Evolutionary conservation across 2,113 vertebrate species (phyloP), one percentile per base, ranked within the genome.

Genomic region (Perccottus glenii): DNA sequence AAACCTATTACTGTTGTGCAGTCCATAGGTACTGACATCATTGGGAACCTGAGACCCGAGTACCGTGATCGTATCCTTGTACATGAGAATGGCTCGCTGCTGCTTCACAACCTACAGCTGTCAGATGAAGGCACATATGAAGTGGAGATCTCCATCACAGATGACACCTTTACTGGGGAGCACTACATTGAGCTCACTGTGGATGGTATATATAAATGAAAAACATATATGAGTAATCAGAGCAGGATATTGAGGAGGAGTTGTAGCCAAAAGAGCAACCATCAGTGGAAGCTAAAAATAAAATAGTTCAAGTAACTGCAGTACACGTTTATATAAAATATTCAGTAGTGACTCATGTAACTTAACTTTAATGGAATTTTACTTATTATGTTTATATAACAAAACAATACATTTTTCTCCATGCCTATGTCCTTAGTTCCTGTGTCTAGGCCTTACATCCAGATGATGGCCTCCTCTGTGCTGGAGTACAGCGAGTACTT

Each of bases 71-170:
- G 98, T 14, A 94, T 98, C 80, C 88, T 92, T 36, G 94, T 99
- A 82, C 95, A 95, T 3, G 94, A 96, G 80, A 99, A 99, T 0
- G 97, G 97, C 44, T 97, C 96, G 0, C 84, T 99, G 75, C 92
- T 98, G 74, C 94, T 99, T 65, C 95, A 95, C 65, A 95, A 96
- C 80, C 80, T 99, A 84, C 94, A 95, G 85, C 53, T 97, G 67
- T 87, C 94, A 0, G 98, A 99, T 0, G 98, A 98, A 73, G 97
- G 98, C 0, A 92, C 90, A 1, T 99, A 99, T 0, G 96, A 98
- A 75, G 98, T 98, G 11, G 96, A 99, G 91, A 95, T 99, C 83
- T 99, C 97, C 88, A 99, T 99, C 89, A 99, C 98, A 0, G 98
- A 98, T 0, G 98, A 99, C 86, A 96, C 94, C 2, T 98, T 98